Base-by-base conservation (phyloP, 2,797 vertebrate species). In the Miichthys miiuy region DNA sequence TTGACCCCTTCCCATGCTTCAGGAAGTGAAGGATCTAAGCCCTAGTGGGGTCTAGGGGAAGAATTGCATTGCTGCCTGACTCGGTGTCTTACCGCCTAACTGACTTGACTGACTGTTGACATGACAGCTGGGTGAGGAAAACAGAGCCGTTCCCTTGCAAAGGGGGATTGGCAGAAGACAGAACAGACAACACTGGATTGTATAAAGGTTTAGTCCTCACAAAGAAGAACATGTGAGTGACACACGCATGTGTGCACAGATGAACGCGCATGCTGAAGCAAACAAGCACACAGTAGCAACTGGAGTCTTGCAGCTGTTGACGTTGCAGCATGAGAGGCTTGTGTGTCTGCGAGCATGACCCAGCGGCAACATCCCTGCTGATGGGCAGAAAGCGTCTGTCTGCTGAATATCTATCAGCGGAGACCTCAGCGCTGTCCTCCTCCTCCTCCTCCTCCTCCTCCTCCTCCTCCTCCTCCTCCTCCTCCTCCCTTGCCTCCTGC, bases 251-350 rank as follows among this genome's bases (percentile, higher is more conserved):
- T 91, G 85, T 78, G 75, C 70, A 16, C 73, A 75, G 62, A 88
- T 67, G 72, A 75, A 48, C 44, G 21, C 61, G 57, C 62, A 56
- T 50, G 72, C 78, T 61, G 74, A 65, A 52, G 75, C 68, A 62
- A 54, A 86, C 68, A 67, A 74, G 73, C 71, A 6, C 82, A 73
- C 79, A 64, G 84, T 74, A 82, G 90, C 91, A 90, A 87, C 84
- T 85, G 89, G 84, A 87, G 78, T 68, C 81, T 25, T 84, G 90
- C 91, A 92, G 92, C 92, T 94, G 93, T 89, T 89, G 82, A 82
- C 68, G 27, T n/a, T 58, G 82, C 73, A 47, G 78, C 68, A 72
- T 73, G 72, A 87, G 82, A 87, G 75, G 71, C 73, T 82, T 78
- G 80, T 83, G 77, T 79, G 81, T 75, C 81, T 85, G 85, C 30